Percentiles rank a stretch among this genome's conserved stretches.
Evolutionary conservation across 2,888 invertebrate genomes (phyloP).

Genomic region (Sisyra nigra): DNA sequence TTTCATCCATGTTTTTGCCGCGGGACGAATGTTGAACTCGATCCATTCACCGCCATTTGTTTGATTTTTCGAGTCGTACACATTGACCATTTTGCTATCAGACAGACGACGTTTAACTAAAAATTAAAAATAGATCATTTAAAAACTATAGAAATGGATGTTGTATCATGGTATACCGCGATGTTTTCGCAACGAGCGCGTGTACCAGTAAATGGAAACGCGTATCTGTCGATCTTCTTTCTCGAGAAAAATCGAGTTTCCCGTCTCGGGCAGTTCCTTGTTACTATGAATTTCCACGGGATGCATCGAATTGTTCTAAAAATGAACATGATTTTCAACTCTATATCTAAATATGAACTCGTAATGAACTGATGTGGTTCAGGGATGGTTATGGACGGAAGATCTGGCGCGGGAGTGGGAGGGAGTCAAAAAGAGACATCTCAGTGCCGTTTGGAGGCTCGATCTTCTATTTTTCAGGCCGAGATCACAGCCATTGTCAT

Average conservation of each 20-base stretch:
- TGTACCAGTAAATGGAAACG: slow-evolving; percentile 41
- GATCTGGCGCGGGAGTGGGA: too few relatives aligned
- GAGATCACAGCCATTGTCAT: too few relatives aligned
- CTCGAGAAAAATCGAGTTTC: slow-evolving; percentile 14
- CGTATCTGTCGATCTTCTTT: slow-evolving; percentile 36
- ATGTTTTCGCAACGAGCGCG: slow-evolving; percentile 31
- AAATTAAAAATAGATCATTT: slow-evolving; percentile 9
- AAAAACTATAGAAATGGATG: neutral
- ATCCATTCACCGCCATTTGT: slow-evolving; percentile 23
- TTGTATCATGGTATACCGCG: slow-evolving; percentile 25
- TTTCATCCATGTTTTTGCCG: slow-evolving; percentile 26
- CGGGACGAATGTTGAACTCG: slow-evolving; percentile 30
- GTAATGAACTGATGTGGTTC: too few relatives aligned
- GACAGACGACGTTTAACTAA: slow-evolving; percentile 29
- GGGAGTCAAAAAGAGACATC: too few relatives aligned
- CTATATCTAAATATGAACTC: neutral
- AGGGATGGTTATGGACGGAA: too few relatives aligned
- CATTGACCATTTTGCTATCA: slow-evolving; percentile 30
- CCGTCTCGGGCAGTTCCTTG: slow-evolving; percentile 11
- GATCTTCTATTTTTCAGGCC: too few relatives aligned
- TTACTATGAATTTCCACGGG: neutral
- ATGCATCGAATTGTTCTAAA: neutral
- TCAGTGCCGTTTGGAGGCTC: too few relatives aligned
- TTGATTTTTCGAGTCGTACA: slow-evolving; percentile 14
- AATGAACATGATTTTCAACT: too few relatives aligned